A percentile compares a stretch with the other conserved stretches of the same genome.
These are phyloP conservation scores for Gasteruption jaculator DNA, from an alignment of 2,888 invertebrate genomes.

Conservation along the genomic window DNA sequence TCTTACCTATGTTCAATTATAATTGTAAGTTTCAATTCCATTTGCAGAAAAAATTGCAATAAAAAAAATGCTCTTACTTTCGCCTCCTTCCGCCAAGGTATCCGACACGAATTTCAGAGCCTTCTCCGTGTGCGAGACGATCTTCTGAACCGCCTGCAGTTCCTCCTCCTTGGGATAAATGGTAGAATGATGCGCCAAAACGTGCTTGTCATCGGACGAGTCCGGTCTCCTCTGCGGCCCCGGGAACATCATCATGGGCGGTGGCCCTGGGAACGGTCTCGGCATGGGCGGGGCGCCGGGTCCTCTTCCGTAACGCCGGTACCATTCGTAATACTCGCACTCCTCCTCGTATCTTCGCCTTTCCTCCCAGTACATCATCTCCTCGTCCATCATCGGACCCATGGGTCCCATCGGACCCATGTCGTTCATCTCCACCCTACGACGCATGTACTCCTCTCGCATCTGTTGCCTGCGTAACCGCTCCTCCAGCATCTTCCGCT, in stretches of 20 bases:
- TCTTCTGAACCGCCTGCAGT: constrained; percentile 83
- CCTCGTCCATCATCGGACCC: constrained; percentile 69
- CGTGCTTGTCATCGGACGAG: constrained; percentile 94
- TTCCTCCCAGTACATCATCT: constrained; percentile 86
- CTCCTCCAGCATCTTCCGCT: constrained; percentile 80
- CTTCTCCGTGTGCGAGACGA: constrained; percentile 89
- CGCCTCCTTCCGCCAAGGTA: constrained; percentile 64
- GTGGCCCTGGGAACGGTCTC: constrained; percentile 52
- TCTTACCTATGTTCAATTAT: constrained; percentile 38
- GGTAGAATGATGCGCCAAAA: constrained; percentile 86
- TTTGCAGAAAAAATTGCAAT: not conserved
- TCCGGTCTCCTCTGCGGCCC: constrained; percentile 74
- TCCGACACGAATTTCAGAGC: constrained; percentile 94
- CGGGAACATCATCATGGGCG: constrained; percentile 55
- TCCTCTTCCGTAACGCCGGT: constrained; percentile 62
- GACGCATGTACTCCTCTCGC: constrained; percentile 57
- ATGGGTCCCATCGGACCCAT: constrained; percentile 46
- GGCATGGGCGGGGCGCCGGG: constrained; percentile 50
- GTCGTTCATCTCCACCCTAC: constrained; percentile 58
- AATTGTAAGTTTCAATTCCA: too few relatives aligned
- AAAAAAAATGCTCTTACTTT: constrained; percentile 27
- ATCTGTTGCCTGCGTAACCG: constrained; percentile 71
- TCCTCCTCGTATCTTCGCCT: constrained; percentile 70
- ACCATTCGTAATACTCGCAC: constrained; percentile 70
- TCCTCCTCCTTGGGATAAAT: constrained; percentile 93